Evolutionary conservation across 2,797 vertebrate genomes (phyloP), one percentile per base, ranked within the genome.

Genomic region (Podarcis siculus): DNA sequence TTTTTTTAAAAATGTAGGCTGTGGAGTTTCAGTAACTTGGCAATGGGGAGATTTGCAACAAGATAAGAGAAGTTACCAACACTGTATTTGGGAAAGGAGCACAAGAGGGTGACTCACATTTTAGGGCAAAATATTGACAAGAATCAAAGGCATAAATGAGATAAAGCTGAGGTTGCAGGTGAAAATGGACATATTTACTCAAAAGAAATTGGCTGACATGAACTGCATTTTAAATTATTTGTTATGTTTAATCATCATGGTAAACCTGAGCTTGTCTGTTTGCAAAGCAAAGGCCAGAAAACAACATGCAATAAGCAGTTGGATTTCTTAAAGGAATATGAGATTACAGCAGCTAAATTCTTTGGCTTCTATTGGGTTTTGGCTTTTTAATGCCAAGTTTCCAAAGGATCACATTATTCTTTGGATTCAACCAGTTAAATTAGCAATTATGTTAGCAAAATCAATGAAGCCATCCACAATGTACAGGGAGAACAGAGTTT

Each of bases 391-490:
- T 32, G 61, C 61, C 85, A 86, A 76, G 64, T 93, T 93, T 91
- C 89, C 2, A 89, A 93, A 71, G 88, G 87, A 92, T 45, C 89
- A 1, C 71, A 90, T 49, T 35, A 91, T 89, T 86, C 81, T 93
- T 90, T 91, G 79, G 89, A 89, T 83, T 91, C 77, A 85, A 61
- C 85, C 4, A 72, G 85, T 72, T 4, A 87, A 90, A 89, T 82
- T 87, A 88, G 78, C 92, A 93, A 55, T 55, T 89, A 90, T 87
- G 89, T 25, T 32, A 82, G 90, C 89, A 81, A 81, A 75, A 0
- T 93, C 91, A 95, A 90, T 93, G 90, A 91, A 58, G 55, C 87
- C 79, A 30, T 55, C 88, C 1, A 73, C 92, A 92, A 93, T 94
- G 75, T 85, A 85, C 91, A 89, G 45, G 92, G 83, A 91, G 80